Evolutionary conservation across 2,113 vertebrate species (phyloP), one percentile per base, ranked within the genome.

Genomic region (Psittacula cyanocephala): DNA sequence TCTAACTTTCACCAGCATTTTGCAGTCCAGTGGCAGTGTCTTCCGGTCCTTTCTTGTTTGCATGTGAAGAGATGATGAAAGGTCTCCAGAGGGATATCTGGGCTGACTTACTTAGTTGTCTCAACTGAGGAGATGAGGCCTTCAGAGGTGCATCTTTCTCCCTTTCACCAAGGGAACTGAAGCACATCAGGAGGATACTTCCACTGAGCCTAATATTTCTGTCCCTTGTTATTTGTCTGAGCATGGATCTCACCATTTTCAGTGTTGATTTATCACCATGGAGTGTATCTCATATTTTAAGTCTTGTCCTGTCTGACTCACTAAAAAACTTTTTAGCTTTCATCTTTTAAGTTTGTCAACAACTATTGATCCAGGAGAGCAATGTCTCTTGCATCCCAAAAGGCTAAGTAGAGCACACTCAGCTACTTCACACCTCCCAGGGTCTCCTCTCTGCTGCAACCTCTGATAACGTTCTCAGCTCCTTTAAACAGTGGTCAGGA

Each of bases 401-500:
- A 44, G 11, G 13, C 29, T 68, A 88, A 78, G 10, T 50, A 76
- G 55, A 82, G 39, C 15, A 39, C n/a, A 12, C 8, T 35, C 8
- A 53, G 13, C 3, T 31, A 35, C 10, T 52, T 39, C 29, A 67
- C 19, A 28, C 4, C 17, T 60, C 20, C 29, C n/a, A 33, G 47
- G 20, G 65, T n/a, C 47, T 70, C 17, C 22, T 55, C 13, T 76
- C 28, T 81, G 55, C 13, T 81, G 29, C 35, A 83, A 71, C 9
- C 7, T 41, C 7, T 18, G 49, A 27, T 4, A 44, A 49, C 46
- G 10, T 60, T 84, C 44, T n/a, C 28, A 72, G 10, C 8, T 49
- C 11, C 13, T 82, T 84, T 57, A 41, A 6, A 31, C 11, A 39
- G 47, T 0, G 0, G 4, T 37, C 14, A 44, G 7, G 25, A 18